Base-by-base conservation (phyloP, 2,888 invertebrate species). In the Mellilla xanthometata region DNA sequence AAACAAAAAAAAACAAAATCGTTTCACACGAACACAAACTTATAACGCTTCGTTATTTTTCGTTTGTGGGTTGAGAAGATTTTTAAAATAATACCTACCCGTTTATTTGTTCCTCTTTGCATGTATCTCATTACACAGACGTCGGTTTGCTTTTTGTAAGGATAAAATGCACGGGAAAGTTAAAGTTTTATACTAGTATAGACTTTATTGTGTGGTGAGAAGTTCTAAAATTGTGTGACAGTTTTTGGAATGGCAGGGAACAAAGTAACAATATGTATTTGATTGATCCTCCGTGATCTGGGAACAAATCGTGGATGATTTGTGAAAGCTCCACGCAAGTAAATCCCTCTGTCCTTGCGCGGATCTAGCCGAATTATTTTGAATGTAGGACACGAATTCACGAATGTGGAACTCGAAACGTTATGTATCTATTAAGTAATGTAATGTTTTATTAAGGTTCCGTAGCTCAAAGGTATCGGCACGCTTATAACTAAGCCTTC, bases 41-140 rank as follows among this genome's bases (percentile, higher is more conserved):
- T n/a, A n/a, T n/a, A n/a, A n/a, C n/a, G n/a, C n/a, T n/a, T n/a
- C n/a, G n/a, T n/a, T n/a, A n/a, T n/a, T n/a, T n/a, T n/a, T n/a
- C n/a, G n/a, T n/a, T n/a, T n/a, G n/a, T n/a, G n/a, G n/a, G n/a
- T n/a, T n/a, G n/a, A n/a, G n/a, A n/a, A 53, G 56, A 48, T 61
- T 63, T 52, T 45, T 51, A 56, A 27, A 40, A 29, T 35, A n/a
- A 55, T 55, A 39, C 60, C 61, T 62, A 65, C 58, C 53, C 55
- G 59, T 62, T 73, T 71, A 68, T 68, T 68, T 68, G 61, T 63
- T 56, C 57, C 60, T 65, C 60, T 67, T 60, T 60, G 54, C 58
- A 55, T 31, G 35, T 55, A 54, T 56, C 52, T 58, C 43, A 58
- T 62, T 65, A 65, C 11, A 42, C 11, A 42, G 40, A 46, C 39